Base-by-base conservation (phyloP, 1,140 invertebrate species). In the Cryptotermes secundus region DNA sequence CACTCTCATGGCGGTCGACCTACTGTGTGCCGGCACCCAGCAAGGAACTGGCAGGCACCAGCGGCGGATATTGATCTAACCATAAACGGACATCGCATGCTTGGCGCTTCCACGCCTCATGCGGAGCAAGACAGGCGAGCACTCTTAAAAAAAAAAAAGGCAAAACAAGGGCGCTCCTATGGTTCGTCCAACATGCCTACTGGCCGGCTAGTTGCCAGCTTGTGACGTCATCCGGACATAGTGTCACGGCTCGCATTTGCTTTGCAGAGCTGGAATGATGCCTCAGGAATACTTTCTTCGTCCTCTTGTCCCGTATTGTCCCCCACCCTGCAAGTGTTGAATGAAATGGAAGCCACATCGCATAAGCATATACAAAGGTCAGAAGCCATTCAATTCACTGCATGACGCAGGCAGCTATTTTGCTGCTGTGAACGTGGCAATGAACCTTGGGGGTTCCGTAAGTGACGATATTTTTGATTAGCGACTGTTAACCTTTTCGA, bases 61-160 rank as follows among this genome's bases (percentile, higher is more conserved):
- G 59, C 26, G 31, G 31, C 59, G 26, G 59, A 72, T 59, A 59
- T 72, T n/a, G 59, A 72, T 72, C 59, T 31, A 72, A 72, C 59
- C 59, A 72, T 72, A 72, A 72, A 72, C 59, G 59, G 59, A 31
- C 59, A 72, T 72, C 10, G n/a, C n/a, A n/a, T n/a, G 59, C 59
- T 2, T 72, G 59, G 59, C 59, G 26, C 59, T 72, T 72, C 59
- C 59, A 72, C n/a, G 0, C 26, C 26, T 72, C 9, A 10, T 72
- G n/a, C 26, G 7, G 53, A 19, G 53, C 16, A 59, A 59, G 53
- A 59, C 53, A 19, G 4, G 26, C 53, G 59, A 6, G n/a, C n/a
- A 72, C 59, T 19, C 19, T 16, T 1, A 65, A 65, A 59, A 59
- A 59, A 19, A 59, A 19, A 59, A 26, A 26, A 59, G 16, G 9